Evolutionary conservation across 2,113 vertebrate genomes (phyloP), one percentile per base, ranked within the genome.

Genomic region (Peucedramus taeniatus): DNA sequence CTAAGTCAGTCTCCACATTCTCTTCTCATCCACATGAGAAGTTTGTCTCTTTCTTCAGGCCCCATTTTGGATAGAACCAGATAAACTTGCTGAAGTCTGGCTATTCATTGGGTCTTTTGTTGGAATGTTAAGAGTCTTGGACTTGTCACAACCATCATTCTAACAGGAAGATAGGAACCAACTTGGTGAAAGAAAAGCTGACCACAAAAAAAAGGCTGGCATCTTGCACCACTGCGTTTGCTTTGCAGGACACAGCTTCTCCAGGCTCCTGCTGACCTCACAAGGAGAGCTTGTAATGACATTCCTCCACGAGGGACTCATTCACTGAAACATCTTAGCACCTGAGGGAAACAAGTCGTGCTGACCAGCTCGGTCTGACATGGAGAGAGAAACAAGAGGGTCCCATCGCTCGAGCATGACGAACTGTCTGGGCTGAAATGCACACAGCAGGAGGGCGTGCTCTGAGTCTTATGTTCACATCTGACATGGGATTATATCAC

Each of bases 331-430:
- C 24, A 28, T 8, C 33, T 69, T 24, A 54, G 54, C 28, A 44
- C 19, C 75, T 44, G 35, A n/a, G 13, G 31, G 16, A 44, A 83
- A 31, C 15, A 47, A 85, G n/a, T 60, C 39, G 83, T 39, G 53
- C 47, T 71, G 47, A 47, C 15, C 15, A 50, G 23, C 30, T 51
- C 44, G 30, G 11, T 22, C 23, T 13, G 21, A 56, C 44, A 8
- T 0, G 4, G 42, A 76, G 18, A 54, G 23, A 63, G 82, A 47
- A 79, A 39, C 30, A 35, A 33, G 65, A 50, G 16, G 27, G 49
- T 63, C 27, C 63, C 15, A 4, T 4, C 4, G 3, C 7, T 8
- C 0, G 0, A 26, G 31, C 26, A 4, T 30, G 56, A 57, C 10
- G 2, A 11, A n/a, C 21, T 7, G 28, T 81, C 47, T 10, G 12